phyloP scores from a whole-genome alignment of 2,888 invertebrate species.

The Stenodera caucasica region DNA sequence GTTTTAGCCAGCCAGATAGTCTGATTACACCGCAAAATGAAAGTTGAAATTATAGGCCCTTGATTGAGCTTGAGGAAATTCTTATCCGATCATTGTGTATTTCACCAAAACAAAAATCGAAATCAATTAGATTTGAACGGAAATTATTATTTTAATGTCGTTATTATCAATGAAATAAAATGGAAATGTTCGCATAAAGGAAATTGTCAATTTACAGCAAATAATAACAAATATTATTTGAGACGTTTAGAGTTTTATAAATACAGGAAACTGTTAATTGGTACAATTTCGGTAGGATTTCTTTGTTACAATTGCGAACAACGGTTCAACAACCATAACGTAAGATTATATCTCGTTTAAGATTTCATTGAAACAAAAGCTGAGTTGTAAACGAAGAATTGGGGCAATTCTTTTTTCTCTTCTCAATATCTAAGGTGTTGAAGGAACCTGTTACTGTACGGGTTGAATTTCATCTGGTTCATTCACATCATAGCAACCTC shows the following conservation, averaged over 20 bases:
- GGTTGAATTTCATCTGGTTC: background rate
- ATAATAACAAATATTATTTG: background rate
- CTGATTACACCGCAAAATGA: conserved; percentile 8
- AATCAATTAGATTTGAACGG: background rate
- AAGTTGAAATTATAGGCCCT: conserved; percentile 8
- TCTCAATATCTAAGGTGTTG: background rate
- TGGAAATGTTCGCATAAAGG: too few relatives aligned
- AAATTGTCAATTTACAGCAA: background rate
- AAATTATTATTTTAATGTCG: background rate
- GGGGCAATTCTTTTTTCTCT: conserved; percentile 12
- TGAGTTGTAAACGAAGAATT: conserved; percentile 25
- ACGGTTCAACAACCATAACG: conserved; percentile 10
- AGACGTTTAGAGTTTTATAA: background rate
- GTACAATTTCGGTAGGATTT: background rate
- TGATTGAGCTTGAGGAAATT: conserved; percentile 3
- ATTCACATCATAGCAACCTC: background rate
- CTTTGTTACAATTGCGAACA: background rate
- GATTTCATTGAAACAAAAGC: conserved; percentile 21
- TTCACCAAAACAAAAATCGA: background rate
- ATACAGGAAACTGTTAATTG: conserved; percentile 2
- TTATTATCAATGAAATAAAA: too few relatives aligned
- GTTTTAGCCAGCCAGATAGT: background rate
- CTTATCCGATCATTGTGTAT: background rate
- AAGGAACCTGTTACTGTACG: conserved; percentile 5
- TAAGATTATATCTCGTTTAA: conserved; percentile 19